Percentiles rank a stretch among this genome's conserved stretches.
Conservation (phyloP, 2,888 invertebrate genomes). For the Ptilodon capucinus region DNA sequence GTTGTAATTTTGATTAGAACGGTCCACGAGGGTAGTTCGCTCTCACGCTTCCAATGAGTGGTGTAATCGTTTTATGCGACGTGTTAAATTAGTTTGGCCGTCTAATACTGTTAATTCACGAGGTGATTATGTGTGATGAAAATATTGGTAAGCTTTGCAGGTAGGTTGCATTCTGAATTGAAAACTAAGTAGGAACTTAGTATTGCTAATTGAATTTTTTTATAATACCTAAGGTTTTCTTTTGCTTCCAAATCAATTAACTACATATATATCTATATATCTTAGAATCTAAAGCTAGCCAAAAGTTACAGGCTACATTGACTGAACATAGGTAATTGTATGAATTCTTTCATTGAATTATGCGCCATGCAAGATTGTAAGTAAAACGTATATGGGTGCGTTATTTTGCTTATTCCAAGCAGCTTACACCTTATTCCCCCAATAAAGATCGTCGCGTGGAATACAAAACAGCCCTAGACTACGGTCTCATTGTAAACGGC, state of each 20-base stretch:
- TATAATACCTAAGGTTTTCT: too few relatives aligned
- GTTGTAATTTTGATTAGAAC: conserved; percentile 69
- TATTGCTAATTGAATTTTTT: too few relatives aligned
- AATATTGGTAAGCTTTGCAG: not conserved
- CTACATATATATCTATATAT: too few relatives aligned
- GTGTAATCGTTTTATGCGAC: conserved; percentile 62
- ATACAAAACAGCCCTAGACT: conserved; percentile 63
- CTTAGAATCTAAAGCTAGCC: too few relatives aligned
- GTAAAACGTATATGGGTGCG: conserved; percentile 34
- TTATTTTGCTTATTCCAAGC: conserved; percentile 37
- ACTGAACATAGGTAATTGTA: conserved; percentile 16
- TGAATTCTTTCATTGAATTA: conserved; percentile 41
- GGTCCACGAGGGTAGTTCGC: conserved; percentile 63
- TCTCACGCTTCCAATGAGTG: conserved; percentile 74
- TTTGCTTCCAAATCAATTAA: too few relatives aligned
- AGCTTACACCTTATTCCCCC: conserved; percentile 45
- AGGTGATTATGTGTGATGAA: conserved; percentile 10
- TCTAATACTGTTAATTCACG: conserved; percentile 32
- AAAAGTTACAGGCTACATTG: not conserved
- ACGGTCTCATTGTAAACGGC: conserved; percentile 57
- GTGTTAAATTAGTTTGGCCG: conserved; percentile 52
- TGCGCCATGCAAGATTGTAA: conserved; percentile 32
- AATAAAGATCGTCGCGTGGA: conserved; percentile 53
- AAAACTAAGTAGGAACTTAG: too few relatives aligned
- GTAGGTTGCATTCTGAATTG: too few relatives aligned